These are phyloP conservation scores for Podarcis muralis DNA, from an alignment of 2,113 vertebrate genomes.

Conservation along the genomic window DNA sequence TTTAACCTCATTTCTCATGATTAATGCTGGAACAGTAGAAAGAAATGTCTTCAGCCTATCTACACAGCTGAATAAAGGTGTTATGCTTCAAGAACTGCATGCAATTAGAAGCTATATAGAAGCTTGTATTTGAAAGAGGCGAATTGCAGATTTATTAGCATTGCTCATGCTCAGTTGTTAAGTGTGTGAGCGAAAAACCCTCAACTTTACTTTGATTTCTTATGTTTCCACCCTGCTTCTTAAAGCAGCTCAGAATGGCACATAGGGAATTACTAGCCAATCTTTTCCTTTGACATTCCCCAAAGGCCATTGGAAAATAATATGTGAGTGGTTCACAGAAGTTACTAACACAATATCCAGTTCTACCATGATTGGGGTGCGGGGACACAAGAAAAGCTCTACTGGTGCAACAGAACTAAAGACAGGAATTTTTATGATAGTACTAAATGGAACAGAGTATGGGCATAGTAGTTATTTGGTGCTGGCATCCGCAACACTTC, in stretches of 20 bases:
- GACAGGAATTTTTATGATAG: too few relatives aligned
- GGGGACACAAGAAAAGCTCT: too few relatives aligned
- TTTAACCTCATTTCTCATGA: slow-evolving; percentile 73
- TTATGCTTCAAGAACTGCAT: slow-evolving; percentile 44
- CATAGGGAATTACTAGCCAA: not conserved
- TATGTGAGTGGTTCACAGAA: not conserved
- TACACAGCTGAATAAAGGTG: slow-evolving; percentile 34
- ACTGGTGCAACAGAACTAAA: too few relatives aligned
- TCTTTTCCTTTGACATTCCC: not conserved
- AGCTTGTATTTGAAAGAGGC: slow-evolving; percentile 55
- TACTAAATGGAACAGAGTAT: too few relatives aligned
- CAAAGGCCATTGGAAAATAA: not conserved
- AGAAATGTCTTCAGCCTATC: slow-evolving; percentile 54
- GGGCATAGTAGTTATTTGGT: too few relatives aligned
- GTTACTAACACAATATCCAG: too few relatives aligned
- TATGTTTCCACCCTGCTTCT: not conserved
- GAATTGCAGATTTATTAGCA: slow-evolving; percentile 33
- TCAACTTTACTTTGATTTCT: slow-evolving; percentile 30
- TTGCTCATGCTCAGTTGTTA: slow-evolving; percentile 46
- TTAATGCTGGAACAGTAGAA: slow-evolving; percentile 65
- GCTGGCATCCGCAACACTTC: too few relatives aligned
- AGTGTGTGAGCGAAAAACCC: too few relatives aligned
- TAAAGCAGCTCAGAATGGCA: not conserved
- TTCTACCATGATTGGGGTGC: too few relatives aligned
- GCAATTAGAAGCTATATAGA: slow-evolving; percentile 45